These are phyloP conservation scores for Littorina saxatilis DNA, from an alignment of 1,140 invertebrate species.

Conservation along the genomic window DNA sequence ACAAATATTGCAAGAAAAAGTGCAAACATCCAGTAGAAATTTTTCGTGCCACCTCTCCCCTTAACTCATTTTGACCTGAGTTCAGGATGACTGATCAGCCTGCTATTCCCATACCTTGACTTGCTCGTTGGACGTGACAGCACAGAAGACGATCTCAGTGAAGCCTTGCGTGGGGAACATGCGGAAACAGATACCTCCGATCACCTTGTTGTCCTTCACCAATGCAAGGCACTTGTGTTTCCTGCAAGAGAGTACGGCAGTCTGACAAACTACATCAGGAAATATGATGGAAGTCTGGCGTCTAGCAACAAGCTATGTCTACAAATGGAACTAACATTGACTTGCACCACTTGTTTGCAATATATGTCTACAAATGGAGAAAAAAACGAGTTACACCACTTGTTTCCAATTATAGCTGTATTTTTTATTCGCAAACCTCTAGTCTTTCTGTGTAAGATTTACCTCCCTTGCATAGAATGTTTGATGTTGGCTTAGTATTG, in stretches of 20 bases:
- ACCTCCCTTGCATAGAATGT: too few species aligned
- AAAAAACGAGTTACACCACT: too few species aligned
- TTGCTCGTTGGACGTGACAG: constrained; percentile 96
- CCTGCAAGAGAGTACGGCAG: constrained; percentile 76
- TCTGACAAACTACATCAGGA: background rate
- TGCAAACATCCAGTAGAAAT: too few species aligned
- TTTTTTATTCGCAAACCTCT: too few species aligned
- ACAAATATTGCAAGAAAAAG: too few species aligned
- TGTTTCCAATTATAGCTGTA: too few species aligned
- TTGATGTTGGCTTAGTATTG: too few species aligned
- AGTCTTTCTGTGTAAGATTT: too few species aligned
- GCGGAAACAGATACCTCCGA: constrained; percentile 98
- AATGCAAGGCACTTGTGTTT: constrained; percentile 95
- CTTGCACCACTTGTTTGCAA: background rate
- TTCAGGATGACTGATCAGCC: too few species aligned
- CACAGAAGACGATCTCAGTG: constrained; percentile 99
- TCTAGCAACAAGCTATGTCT: background rate
- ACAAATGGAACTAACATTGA: background rate
- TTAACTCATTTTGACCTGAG: too few species aligned
- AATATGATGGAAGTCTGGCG: background rate
- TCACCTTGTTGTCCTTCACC: constrained; percentile 93
- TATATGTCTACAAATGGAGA: too few species aligned
- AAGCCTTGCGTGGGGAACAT: constrained; percentile 97
- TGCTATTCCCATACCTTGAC: constrained; percentile 83
- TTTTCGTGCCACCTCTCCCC: too few species aligned